phyloP scores from a whole-genome alignment of 2,888 invertebrate genomes.

The Agrochola litura region DNA sequence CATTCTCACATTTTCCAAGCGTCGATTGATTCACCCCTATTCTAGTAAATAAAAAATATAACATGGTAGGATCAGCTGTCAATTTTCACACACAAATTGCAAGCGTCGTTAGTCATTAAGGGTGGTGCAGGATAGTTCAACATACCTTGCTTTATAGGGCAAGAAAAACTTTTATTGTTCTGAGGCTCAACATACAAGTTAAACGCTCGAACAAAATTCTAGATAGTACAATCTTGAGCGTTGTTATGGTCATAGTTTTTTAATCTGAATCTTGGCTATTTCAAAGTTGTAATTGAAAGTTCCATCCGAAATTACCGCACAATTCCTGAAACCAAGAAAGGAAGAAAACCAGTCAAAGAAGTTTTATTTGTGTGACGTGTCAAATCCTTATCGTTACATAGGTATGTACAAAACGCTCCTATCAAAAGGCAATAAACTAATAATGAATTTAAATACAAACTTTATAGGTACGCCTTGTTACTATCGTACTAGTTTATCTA shows the following conservation, averaged over 20 bases:
- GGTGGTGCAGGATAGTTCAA: conserved; percentile 20
- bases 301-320: neutral
- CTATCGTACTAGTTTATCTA: neutral
- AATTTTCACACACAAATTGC: conserved; percentile 59
- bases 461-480: neutral
- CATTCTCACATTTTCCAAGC: neutral
- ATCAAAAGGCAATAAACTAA: neutral
- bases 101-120: conserved; percentile 31
- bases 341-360: neutral
- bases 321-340: neutral
- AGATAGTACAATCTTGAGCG: neutral
- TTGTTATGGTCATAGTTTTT: neutral
- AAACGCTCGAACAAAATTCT: neutral
- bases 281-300: neutral
- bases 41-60: conserved; percentile 34
- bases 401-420: neutral
- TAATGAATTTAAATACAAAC: neutral
- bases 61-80: conserved; percentile 43
- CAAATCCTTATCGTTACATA: too few relatives aligned
- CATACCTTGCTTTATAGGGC: neutral
- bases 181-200: neutral
- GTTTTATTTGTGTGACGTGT: neutral
- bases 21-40: conserved; percentile 17
- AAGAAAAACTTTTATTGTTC: conserved; percentile 33
- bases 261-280: neutral